Evolutionary conservation across 2,797 vertebrate genomes (phyloP), one percentile per base, ranked within the genome.

Genomic region (Emys orbicularis): DNA sequence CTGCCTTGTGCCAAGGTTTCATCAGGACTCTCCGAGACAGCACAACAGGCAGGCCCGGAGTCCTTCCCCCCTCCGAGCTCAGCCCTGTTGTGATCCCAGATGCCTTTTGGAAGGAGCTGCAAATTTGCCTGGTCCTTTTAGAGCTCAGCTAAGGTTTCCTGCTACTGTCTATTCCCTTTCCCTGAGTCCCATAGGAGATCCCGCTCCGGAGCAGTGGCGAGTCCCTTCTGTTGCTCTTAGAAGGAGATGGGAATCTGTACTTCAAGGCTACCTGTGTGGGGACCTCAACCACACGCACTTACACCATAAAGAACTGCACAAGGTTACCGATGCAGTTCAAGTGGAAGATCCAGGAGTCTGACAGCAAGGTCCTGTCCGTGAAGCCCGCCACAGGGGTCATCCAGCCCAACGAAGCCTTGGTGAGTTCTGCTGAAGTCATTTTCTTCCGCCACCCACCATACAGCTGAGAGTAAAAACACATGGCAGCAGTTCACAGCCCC

Each of bases 261-360:
- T 99, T 99, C 96, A 99, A 98, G 79, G 99, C 99, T 85, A 99
- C 99, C 29, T 98, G 94, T 18, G 88, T 99, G 94, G 99, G 99
- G 52, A 98, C 95, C 53, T 97, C 88, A 47, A 98, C 98, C 7
- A 97, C 97, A 83, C 97, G 96, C 89, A 96, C 91, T 86, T 98
- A 98, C 90, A 96, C 97, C 76, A 98, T 99, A 95, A 98, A 96
- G 95, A 99, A 99, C 96, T 96, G 98, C 74, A 98, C 99, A 41
- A 97, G 97, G 54, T 81, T 99, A 52, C 98, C 99, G 3, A 91
- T 99, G 94, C 86, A 98, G 97, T 99, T 99, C 90, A 97, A 98
- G 11, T 99, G 99, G 99, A 99, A 97, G 96, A 97, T 99, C 83
- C 96, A 83, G 54, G 96, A 97, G 52, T 89, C 97, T 29, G 97